Base-by-base conservation (phyloP, 1,140 invertebrate species). In the Caenorhabditis elegans region DNA sequence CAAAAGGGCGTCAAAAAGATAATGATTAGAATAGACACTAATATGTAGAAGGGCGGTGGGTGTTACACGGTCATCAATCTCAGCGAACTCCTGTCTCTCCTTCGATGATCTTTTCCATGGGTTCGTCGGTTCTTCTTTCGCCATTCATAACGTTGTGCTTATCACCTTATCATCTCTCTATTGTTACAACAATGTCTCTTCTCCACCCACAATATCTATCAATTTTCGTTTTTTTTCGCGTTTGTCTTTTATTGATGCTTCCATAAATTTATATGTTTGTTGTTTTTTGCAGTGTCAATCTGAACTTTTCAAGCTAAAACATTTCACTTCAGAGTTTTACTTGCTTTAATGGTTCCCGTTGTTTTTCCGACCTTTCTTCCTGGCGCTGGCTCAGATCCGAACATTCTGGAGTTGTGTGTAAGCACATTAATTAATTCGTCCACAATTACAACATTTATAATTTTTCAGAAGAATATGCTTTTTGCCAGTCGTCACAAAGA, bases 161-260 rank as follows among this genome's bases (percentile, higher is more conserved):
- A 70, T 70, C 60, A 70, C 19, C 34, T 70, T n/a, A 70, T 39
- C 34, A 43, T 34, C n/a, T 70, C 31, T 70, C 60, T n/a, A 70
- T 70, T 70, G 60, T 70, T 70, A 70, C 60, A 70, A 70, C 60
- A 70, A 70, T 70, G 60, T 70, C 31, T 39, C 60, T 70, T 70
- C 60, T 70, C 39, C 31, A 36, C 31, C 34, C 60, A 70, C 60
- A 39, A 70, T 39, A 70, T 70, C 60, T 70, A 70, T 70, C 34
- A 70, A 39, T 70, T 70, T 65, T 65, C 55, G 11, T 65, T 10
- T 70, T 70, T 70, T 70, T 70, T 39, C 28, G 4, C 34, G n/a
- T 70, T 39, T 39, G 36, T 22, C 53, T 26, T 31, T 60, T 70
- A 34, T 70, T 70, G 60, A 70, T 70, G 43, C 34, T 15, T 70